A percentile compares a stretch with the other conserved stretches of the same genome.
Conservation (phyloP, 2,797 vertebrate species). For the Spatula versicolor region DNA sequence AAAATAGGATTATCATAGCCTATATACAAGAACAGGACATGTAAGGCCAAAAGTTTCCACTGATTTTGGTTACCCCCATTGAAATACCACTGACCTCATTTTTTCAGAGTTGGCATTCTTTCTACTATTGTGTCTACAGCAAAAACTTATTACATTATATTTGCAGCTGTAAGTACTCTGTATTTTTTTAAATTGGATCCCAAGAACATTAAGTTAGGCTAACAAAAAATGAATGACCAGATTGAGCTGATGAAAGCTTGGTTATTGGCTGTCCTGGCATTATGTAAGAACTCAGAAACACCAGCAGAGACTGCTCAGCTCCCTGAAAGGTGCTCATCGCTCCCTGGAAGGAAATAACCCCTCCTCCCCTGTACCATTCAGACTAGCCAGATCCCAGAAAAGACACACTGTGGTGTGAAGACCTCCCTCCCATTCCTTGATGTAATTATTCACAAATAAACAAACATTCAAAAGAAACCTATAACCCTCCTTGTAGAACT, state of each 20-base stretch:
- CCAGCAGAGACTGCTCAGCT: neutral
- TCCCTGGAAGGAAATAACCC: neutral
- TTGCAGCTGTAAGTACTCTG: neutral
- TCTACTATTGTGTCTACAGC: neutral
- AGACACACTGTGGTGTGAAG: neutral
- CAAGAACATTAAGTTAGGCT: neutral
- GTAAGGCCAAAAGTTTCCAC: slow-evolving; percentile 20
- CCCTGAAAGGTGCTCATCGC: neutral
- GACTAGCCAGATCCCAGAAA: neutral
- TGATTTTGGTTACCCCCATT: slow-evolving; percentile 8
- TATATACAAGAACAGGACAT: neutral
- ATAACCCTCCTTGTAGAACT: neutral
- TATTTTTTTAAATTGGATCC: slow-evolving; percentile 3
- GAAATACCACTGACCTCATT: slow-evolving; percentile 8
- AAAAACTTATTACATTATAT: slow-evolving; percentile 4
- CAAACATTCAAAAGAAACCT: neutral
- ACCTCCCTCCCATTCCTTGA: neutral
- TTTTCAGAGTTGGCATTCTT: neutral
- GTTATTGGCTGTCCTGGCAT: neutral
- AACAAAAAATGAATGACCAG: neutral
- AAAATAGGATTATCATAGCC: slow-evolving; percentile 23
- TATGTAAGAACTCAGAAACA: neutral
- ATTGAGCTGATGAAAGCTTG: neutral
- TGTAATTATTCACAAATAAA: neutral
- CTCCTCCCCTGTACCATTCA: neutral